A percentile compares a stretch with the other conserved stretches of the same genome.
These are phyloP conservation scores for Eulemur coronatus DNA, from an alignment of 2,797 vertebrate genomes.

Conservation along the genomic window DNA sequence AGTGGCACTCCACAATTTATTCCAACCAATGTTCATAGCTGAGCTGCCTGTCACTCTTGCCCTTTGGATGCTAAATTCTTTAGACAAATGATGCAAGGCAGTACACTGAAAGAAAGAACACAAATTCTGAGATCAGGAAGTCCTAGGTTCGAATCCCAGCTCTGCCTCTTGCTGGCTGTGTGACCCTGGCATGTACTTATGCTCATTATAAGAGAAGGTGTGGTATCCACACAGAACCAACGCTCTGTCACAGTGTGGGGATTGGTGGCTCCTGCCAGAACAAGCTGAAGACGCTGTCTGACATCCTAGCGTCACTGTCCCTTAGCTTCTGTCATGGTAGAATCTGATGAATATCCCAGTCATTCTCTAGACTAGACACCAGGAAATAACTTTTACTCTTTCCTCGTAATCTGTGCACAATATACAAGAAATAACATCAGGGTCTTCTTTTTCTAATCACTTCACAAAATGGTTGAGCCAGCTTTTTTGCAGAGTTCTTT, in stretches of 20 bases:
- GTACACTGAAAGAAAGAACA: background rate
- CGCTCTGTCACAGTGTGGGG: background rate
- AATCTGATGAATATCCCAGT: background rate
- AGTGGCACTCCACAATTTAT: accelerated
- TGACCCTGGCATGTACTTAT: background rate
- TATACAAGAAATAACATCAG: background rate
- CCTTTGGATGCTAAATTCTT: background rate
- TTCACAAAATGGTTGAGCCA: background rate
- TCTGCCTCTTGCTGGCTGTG: background rate
- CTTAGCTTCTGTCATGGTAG: background rate
- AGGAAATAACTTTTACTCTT: background rate
- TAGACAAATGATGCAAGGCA: background rate
- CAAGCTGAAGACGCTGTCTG: background rate
- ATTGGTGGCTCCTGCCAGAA: background rate
- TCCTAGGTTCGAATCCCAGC: background rate
- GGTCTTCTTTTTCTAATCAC: background rate
- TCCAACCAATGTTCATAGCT: no score
- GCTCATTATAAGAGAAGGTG: background rate
- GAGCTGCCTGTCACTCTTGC: background rate
- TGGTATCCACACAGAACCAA: background rate
- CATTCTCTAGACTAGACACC: background rate
- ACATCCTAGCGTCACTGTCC: background rate
- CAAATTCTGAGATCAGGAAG: background rate
- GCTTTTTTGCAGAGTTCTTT: background rate
- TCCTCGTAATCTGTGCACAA: background rate